Evolutionary conservation across 2,113 vertebrate species (phyloP).

Genomic region (Condylura cristata): DNA sequence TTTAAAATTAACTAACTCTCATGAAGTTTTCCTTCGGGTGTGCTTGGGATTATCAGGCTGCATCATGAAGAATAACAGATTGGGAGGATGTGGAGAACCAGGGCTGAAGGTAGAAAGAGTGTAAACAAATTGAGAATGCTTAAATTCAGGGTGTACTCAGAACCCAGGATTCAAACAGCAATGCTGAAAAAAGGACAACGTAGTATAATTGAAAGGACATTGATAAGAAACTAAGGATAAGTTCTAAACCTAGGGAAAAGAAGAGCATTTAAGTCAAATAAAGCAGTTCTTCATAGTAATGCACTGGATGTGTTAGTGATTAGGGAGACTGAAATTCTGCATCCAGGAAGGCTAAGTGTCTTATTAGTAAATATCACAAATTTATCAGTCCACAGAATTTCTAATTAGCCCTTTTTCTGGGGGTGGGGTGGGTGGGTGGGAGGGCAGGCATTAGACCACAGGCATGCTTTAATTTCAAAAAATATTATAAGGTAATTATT

Average conservation of each 20-base stretch:
- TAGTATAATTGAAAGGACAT: neutral
- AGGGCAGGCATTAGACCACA: neutral
- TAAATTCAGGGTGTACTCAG: neutral
- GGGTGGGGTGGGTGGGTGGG: too few relatives aligned
- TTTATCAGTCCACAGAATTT: neutral
- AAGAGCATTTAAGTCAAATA: neutral
- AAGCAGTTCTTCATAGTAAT: neutral
- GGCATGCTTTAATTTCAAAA: neutral
- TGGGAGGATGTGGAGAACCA: neutral
- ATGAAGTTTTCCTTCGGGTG: neutral
- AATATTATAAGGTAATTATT: neutral
- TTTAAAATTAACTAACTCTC: slow-evolving; percentile 18
- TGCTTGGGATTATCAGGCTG: neutral
- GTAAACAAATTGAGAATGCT: neutral
- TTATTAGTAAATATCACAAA: slow-evolving; percentile 16
- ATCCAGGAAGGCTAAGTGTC: neutral
- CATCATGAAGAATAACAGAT: neutral
- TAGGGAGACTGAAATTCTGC: slow-evolving; percentile 22
- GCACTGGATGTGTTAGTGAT: neutral
- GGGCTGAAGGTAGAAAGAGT: neutral
- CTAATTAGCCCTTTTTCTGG: neutral
- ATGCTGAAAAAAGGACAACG: neutral
- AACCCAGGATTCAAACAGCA: neutral
- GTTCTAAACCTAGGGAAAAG: neutral
- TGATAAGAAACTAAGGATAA: neutral